A percentile compares a stretch with the other conserved stretches of the same genome.
phyloP scores from a whole-genome alignment of 2,113 vertebrate species.

The human region DNA sequence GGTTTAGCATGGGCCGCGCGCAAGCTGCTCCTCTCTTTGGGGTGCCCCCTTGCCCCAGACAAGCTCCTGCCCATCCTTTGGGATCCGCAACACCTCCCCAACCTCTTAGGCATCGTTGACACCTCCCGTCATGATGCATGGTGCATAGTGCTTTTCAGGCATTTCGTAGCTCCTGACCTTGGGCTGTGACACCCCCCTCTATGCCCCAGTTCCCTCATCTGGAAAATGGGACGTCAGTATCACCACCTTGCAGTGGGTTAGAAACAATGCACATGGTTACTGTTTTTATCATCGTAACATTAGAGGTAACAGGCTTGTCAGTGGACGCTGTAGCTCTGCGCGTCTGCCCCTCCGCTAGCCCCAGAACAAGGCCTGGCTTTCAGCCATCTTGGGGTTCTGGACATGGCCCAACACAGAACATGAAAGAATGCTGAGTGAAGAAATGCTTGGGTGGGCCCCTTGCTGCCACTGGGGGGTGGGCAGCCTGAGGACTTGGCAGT shows the following conservation, averaged over 20 bases:
- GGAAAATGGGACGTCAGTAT: accelerated
- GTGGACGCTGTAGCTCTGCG: accelerated
- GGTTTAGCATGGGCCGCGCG: not conserved
- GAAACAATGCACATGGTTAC: accelerated
- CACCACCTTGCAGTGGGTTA: not conserved
- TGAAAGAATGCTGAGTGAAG: not conserved
- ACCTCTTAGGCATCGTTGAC: accelerated
- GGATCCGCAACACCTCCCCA: accelerated
- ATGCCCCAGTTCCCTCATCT: not conserved
- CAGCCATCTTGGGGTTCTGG: not conserved
- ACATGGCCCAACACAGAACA: not conserved
- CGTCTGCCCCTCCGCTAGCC: not conserved
- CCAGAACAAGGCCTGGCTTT: not conserved
- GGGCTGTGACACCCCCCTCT: not conserved
- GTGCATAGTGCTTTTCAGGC: too few species aligned
- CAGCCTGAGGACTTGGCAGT: accelerated
- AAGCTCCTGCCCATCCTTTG: not conserved
- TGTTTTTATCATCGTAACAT: accelerated
- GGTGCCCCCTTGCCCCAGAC: accelerated
- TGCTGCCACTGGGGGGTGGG: not conserved
- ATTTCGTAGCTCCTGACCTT: not conserved
- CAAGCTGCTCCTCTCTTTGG: not conserved
- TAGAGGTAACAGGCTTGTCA: accelerated
- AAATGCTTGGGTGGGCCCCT: not conserved
- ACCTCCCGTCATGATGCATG: accelerated